Conservation (phyloP, 1,140 invertebrate genomes). For the Vanessa atalanta region DNA sequence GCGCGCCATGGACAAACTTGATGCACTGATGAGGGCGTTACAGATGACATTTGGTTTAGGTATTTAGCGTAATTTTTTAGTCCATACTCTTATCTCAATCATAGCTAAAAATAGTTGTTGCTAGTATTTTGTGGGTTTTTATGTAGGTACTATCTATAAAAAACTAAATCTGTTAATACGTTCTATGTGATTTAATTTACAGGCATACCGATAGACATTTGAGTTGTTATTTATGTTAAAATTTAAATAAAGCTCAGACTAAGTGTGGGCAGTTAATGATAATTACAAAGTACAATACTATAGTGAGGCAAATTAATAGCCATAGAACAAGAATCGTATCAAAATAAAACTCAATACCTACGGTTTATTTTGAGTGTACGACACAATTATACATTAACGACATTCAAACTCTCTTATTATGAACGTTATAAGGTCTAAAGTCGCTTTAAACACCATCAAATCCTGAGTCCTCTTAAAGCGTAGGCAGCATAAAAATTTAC, state of each 20-base stretch:
- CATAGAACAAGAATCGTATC: constrained; percentile 6
- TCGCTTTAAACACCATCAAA: background rate
- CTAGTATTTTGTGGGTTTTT: too few species aligned
- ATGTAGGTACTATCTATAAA: too few species aligned
- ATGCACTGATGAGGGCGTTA: too few species aligned
- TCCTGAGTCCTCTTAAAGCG: constrained; percentile 51
- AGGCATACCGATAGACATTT: too few species aligned
- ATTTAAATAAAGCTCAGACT: background rate
- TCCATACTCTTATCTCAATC: too few species aligned
- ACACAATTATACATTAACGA: background rate
- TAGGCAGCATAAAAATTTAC: constrained; percentile 68
- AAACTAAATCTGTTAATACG: too few species aligned
- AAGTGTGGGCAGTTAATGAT: background rate
- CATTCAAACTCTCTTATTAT: background rate
- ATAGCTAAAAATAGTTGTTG: too few species aligned
- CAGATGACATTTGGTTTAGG: too few species aligned
- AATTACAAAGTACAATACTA: background rate
- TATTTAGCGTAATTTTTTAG: too few species aligned
- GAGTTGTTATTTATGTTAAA: too few species aligned
- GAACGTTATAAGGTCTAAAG: background rate
- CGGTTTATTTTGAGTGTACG: background rate
- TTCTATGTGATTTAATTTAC: too few species aligned
- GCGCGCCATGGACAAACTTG: too few species aligned
- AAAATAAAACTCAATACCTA: constrained; percentile 5
- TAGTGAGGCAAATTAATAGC: background rate